Evolutionary conservation across 2,797 vertebrate species (phyloP).

Genomic region (Melanogrammus aeglefinus): DNA sequence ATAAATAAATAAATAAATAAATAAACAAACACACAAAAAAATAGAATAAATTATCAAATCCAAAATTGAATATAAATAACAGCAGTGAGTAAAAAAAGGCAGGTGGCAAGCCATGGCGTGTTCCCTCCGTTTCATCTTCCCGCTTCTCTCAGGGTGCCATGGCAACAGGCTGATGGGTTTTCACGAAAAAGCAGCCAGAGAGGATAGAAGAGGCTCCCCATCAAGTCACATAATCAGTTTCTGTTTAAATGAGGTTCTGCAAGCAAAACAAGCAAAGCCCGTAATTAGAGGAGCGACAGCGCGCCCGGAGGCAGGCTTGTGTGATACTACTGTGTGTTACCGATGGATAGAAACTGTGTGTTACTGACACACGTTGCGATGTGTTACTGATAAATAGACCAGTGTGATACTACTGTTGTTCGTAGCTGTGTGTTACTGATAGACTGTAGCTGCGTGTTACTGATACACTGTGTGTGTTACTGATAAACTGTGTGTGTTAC

Average conservation of each 20-base stretch:
- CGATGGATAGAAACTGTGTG: background rate
- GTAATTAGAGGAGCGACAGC: conserved; percentile 12
- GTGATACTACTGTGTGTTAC: background rate
- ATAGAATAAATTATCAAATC: conserved; percentile 43
- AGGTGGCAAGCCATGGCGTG: conserved; percentile 56
- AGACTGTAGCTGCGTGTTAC: background rate
- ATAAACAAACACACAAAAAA: background rate
- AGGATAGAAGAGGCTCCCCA: conserved; percentile 32
- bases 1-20: conserved; percentile 37
- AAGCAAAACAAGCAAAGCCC: conserved; percentile 53
- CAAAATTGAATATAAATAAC: conserved; percentile 40
- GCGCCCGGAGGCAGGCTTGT: background rate
- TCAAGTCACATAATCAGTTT: conserved; percentile 39
- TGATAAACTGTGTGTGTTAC: background rate
- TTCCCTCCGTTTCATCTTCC: conserved; percentile 57
- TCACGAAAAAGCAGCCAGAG: conserved; percentile 37
- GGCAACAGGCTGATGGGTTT: conserved; percentile 58
- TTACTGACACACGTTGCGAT: background rate
- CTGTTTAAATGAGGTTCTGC: conserved; percentile 73
- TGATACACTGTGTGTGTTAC: background rate
- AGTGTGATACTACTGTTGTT: background rate
- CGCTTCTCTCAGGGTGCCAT: conserved; percentile 48
- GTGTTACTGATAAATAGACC: background rate
- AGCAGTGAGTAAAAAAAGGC: conserved; percentile 57
- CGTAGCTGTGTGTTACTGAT: background rate